A percentile compares a stretch with the other conserved stretches of the same genome.
Conservation (phyloP, 2,797 vertebrate genomes). For the Heliangelus exortis region DNA sequence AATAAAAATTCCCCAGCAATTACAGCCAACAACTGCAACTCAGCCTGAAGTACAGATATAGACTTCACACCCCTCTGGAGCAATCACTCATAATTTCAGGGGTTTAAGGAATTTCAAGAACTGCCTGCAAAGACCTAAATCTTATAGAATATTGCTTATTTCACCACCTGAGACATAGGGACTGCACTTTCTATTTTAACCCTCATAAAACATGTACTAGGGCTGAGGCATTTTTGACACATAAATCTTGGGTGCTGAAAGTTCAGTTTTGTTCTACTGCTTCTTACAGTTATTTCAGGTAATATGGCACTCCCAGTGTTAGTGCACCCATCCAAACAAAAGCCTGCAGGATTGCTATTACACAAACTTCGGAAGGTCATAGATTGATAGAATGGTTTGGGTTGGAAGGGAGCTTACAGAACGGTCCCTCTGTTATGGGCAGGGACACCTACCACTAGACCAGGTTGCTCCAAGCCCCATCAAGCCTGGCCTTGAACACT, state of each 20-base stretch:
- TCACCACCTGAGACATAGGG: constrained; percentile 18
- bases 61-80: not conserved
- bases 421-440: too few species aligned
- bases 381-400: too few species aligned
- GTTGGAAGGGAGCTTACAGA: too few species aligned
- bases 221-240: constrained; percentile 45
- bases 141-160: constrained; percentile 33
- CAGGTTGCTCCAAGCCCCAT: too few species aligned
- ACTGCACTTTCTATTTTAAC: constrained; percentile 57
- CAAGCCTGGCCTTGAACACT: too few species aligned
- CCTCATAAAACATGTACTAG: constrained; percentile 65
- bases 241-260: constrained; percentile 60
- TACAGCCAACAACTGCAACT: not conserved
- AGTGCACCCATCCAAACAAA: not conserved
- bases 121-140: constrained; percentile 42
- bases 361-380: not conserved
- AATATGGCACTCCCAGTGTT: not conserved
- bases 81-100: constrained; percentile 13
- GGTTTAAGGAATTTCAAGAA: not conserved
- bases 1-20: not conserved
- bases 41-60: not conserved
- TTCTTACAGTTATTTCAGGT: constrained; percentile 42
- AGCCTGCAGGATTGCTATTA: not conserved
- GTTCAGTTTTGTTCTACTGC: constrained; percentile 40
- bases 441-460: too few species aligned